Base-by-base conservation (phyloP, 2,888 invertebrate species). In the Hesperia comma region DNA sequence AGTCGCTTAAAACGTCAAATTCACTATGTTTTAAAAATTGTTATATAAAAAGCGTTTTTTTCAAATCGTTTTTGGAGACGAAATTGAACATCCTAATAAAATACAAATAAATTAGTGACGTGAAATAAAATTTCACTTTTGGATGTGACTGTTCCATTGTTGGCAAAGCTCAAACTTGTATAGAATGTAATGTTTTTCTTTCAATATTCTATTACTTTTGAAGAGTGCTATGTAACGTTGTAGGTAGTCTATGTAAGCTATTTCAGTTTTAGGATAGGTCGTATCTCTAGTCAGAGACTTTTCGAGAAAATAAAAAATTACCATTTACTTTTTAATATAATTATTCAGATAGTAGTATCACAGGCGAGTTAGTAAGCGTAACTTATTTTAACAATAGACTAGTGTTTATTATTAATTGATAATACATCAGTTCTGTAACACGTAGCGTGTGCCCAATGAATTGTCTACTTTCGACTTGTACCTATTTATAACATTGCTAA, bases 261-360 rank as follows among this genome's bases (percentile, higher is more conserved):
- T 84, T 86, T 88, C 85, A 85, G 83, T 87, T 85, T 71, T 90
- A 90, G 88, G 77, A 81, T 89, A 89, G 85, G 79, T 82, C 84
- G 82, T 86, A 90, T 91, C 90, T 92, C 92, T 92, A 92, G 92
- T 92, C 92, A 92, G 92, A 88, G 92, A 92, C 85, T 86, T 88
- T 76, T 78, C 71, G 78, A 78, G 76, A 85, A 87, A 85, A 86
- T 83, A 82, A 58, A 77, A 82, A 86, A 89, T 90, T 91, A 91
- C 92, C 91, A 91, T 89, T 90, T 89, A 88, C 85, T 87, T 90
- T 88, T 88, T 87, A 87, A 84, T 87, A 85, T 85, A 46, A 85
- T 84, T 85, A 85, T 86, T 84, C 79, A 81, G 77, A 79, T 86
- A 84, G 85, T 66, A 54, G 83, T 87, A 87, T 84, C 80, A 74